Evolutionary conservation across 2,888 invertebrate genomes (phyloP), one percentile per base, ranked within the genome.

Genomic region (Stratiomys singularior): DNA sequence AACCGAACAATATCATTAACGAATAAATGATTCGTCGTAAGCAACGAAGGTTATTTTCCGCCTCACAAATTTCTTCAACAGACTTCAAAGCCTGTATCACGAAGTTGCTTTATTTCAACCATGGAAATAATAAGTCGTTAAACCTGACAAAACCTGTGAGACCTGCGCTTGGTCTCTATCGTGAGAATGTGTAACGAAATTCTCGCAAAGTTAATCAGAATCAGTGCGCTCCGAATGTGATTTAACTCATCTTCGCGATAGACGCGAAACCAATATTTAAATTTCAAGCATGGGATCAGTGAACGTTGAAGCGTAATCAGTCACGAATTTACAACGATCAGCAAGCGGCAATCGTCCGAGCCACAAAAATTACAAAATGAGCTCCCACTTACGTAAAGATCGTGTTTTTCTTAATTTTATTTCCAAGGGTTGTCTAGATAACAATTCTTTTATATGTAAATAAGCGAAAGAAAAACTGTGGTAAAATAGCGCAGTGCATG

Each of bases 371-470:
- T 28, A 66, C 30, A 66, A 28, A 28, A 30, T 15, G 15, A 3
- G 64, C n/a, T 15, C 9, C 28, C 7, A 28, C 64, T 30, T 37
- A 66, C 37, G 30, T 66, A 28, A 66, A 66, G 30, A 27, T 66
- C 30, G n/a, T 66, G 37, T 66, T 66, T 66, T 66, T 37, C 30
- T n/a, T 5, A 13, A 15, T 66, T 13, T 46, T 69, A 52, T 27
- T 27, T 27, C 15, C 11, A 25, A 21, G 13, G 47, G 23, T 69
- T 66, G 66, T 66, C n/a, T 66, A 5, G 69, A 69, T 69, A 69
- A 46, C 25, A 23, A 27, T 25, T 27, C 69, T 69, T 69, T 69
- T 69, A 69, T 69, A 69, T 69, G 69, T 27, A 69, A 69, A 69
- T 69, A 47, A 47, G 25, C 69, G 25, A 47, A 18, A n/a, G 47